Base-by-base conservation (phyloP, 1,140 invertebrate genomes). In the Drosophila lacteicornis region DNA sequence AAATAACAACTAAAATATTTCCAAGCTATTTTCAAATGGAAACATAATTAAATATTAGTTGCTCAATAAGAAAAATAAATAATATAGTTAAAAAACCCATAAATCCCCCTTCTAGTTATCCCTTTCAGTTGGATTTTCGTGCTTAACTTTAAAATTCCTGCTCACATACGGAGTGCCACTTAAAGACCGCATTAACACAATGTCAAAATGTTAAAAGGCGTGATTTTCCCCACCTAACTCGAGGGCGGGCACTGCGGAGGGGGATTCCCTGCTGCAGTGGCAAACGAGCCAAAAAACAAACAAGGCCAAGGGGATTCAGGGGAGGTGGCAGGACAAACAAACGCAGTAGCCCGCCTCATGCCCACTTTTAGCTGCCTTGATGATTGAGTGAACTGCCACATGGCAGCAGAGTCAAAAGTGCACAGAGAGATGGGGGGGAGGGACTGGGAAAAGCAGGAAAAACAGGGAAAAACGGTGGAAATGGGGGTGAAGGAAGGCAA, bases 381-480 rank as follows among this genome's bases (percentile, higher is more conserved):
- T 91, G 87, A 91, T 91, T 91, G 83, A 91, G 83, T 91, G 87
- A 91, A 91, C 83, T 88, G 87, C 78, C 87, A 91, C 69, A 91
- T 91, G 87, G 82, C 78, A 75, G 82, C 63, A 42, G 61, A 59
- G 80, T 65, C 58, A 63, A 65, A 59, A 36, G 57, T 50, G 38
- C 62, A 45, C 53, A 56, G 36, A 25, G 36, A 1, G 19, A 1
- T n/a, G n/a, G 19, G 19, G 19, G 19, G 36, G 2, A 4, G 22
- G 9, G 25, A 19, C 17, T 2, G 40, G 12, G 2, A 15, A 30
- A 8, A n/a, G 27, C 4, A n/a, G 25, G 25, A 17, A 13, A 40
- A 36, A 33, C n/a, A 4, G 30, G 17, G 47, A 15, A 38, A 13
- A 38, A 1, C 36, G 15, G 13, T 30, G 9, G 9, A 17, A 53